Base-by-base conservation (phyloP, 2,888 invertebrate species). In the Tipula vernalis region DNA sequence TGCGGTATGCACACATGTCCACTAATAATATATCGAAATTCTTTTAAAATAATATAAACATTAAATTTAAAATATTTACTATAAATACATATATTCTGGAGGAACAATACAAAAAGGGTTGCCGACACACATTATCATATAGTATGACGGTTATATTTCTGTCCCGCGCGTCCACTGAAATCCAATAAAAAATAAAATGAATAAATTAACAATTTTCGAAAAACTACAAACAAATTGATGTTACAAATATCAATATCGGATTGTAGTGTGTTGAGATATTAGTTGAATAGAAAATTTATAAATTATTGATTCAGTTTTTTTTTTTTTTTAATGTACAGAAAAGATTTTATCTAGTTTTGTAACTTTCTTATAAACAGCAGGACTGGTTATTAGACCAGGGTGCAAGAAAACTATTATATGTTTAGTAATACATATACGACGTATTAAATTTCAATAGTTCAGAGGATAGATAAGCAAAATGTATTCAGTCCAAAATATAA, bases 181-280 rank as follows among this genome's bases (percentile, higher is more conserved):
- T 71, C 71, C 71, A 71, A 71, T 71, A 71, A 28, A 28, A 71
- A 71, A 18, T 28, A 71, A 71, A 71, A 71, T 71, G 71, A 71
- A 71, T 71, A 71, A 71, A 71, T 71, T 71, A 71, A 28, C 71
- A 28, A 71, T 71, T 71, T 71, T 12, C 18, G 28, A 57, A 28
- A 71, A 71, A 71, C 71, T 71, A 71, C 71, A 71, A 71, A 71
- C 71, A 71, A 71, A 71, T 71, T 71, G 71, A 71, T 71, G 71
- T 71, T 71, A 71, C 71, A 71, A 28, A 71, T 71, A 71, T 71
- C 71, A 71, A 71, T 71, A 28, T 71, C 18, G 71, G 3, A 71
- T 71, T 71, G 71, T 71, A 71, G 28, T 71, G 71, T 71, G 71
- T 71, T 71, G 28, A 71, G 71, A 71, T 71, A 71, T 28, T 71